A percentile compares a stretch with the other conserved stretches of the same genome.
Evolutionary conservation across 1,140 invertebrate species (phyloP).

Genomic region (Zelostemma sp.): DNA sequence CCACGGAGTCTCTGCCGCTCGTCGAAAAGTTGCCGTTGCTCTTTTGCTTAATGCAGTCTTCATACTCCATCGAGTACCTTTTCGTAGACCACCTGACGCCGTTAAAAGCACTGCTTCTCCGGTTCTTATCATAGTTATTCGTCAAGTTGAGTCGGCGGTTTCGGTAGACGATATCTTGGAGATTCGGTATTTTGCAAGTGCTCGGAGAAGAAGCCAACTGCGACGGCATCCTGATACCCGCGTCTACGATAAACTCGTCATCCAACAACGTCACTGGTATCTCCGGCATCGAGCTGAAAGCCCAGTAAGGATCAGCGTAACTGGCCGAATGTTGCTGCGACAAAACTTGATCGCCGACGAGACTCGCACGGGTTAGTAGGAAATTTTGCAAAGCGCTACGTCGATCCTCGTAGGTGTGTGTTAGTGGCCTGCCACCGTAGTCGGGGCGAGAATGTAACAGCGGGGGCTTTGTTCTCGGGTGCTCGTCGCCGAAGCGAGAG

Average conservation of each 20-base stretch:
- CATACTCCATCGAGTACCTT: slow-evolving; percentile 56
- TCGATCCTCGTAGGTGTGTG: slow-evolving; percentile 42
- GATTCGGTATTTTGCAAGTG: slow-evolving; percentile 61
- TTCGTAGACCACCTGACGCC: slow-evolving; percentile 20
- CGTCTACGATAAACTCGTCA: slow-evolving; percentile 71
- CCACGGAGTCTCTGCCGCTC: slow-evolving; percentile 37
- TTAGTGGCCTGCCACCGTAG: slow-evolving; percentile 25
- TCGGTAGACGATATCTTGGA: slow-evolving; percentile 57
- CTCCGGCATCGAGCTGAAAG: slow-evolving; percentile 66
- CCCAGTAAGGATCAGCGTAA: slow-evolving; percentile 63
- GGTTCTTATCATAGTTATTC: slow-evolving; percentile 1
- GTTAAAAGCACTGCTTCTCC: slow-evolving; percentile 16
- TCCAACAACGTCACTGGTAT: slow-evolving; percentile 61
- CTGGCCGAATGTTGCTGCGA: no score
- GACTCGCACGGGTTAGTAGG: slow-evolving; percentile 50
- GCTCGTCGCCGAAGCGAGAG: slow-evolving; percentile 22
- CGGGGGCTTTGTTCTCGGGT: not conserved
- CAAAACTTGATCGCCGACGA: slow-evolving; percentile 38
- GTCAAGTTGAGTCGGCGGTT: slow-evolving; percentile 51
- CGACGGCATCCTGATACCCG: slow-evolving; percentile 67
- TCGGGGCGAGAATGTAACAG: slow-evolving; percentile 4
- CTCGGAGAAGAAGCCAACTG: slow-evolving; percentile 58
- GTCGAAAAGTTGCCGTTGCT: slow-evolving; percentile 15
- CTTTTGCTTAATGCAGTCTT: slow-evolving; percentile 55
- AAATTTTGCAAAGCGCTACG: slow-evolving; percentile 53